These are phyloP conservation scores for Acanthosepion pharaonis DNA, from an alignment of 2,888 invertebrate species.

Conservation along the genomic window DNA sequence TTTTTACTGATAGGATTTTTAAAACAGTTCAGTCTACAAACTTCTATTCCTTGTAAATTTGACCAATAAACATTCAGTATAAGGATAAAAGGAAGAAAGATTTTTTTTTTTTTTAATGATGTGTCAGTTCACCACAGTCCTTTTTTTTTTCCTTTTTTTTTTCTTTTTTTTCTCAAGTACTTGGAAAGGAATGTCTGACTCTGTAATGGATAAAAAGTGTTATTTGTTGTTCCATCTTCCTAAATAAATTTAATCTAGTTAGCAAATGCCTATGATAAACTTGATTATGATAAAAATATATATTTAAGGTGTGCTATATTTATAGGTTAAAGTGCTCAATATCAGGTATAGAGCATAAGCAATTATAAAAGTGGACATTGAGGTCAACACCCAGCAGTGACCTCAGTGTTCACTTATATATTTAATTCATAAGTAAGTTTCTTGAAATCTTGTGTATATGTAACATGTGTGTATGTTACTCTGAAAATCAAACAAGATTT, in stretches of 20 bases:
- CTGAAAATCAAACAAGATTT: not conserved
- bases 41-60: too few species aligned
- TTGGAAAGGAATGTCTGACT: not conserved
- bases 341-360: too few species aligned
- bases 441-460: too few species aligned
- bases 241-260: not conserved
- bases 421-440: too few species aligned
- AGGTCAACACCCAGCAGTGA: too few species aligned
- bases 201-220: not conserved
- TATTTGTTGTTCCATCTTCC: not conserved
- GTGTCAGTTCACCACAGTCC: not conserved
- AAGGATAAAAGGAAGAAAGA: not conserved
- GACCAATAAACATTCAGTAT: not conserved
- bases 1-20: too few species aligned
- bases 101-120: not conserved
- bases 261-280: not conserved
- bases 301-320: too few species aligned
- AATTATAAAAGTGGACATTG: too few species aligned
- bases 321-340: too few species aligned
- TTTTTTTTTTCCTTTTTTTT: too few species aligned
- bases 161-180: not conserved
- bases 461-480: not conserved
- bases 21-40: too few species aligned
- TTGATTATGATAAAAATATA: not conserved
- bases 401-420: too few species aligned